These are phyloP conservation scores for Nomada ruficornis DNA, from an alignment of 2,888 invertebrate species.

Conservation along the genomic window DNA sequence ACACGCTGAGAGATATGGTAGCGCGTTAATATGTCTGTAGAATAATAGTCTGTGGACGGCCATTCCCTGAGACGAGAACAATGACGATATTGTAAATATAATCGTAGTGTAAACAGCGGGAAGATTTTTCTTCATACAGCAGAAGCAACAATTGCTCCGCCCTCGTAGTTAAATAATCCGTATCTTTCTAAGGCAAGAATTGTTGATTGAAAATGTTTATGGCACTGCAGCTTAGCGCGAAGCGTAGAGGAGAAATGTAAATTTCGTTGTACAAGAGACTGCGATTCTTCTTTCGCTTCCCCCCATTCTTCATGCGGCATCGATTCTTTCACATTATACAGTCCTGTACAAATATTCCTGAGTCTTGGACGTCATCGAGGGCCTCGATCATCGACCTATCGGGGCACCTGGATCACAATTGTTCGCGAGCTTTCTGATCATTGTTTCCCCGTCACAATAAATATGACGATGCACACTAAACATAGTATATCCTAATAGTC, in stretches of 20 bases:
- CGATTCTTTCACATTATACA: neutral
- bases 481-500: neutral
- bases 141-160: no score
- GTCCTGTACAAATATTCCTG: conserved; percentile 38
- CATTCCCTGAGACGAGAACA: conserved; percentile 49
- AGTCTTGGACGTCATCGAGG: conserved; percentile 33
- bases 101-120: neutral
- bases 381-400: neutral
- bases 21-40: neutral
- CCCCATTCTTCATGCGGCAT: neutral
- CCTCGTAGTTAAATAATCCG: no score
- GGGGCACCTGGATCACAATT: neutral
- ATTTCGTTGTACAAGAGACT: neutral
- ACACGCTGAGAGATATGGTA: conserved; percentile 5
- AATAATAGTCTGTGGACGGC: conserved; percentile 30
- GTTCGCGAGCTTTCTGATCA: no score
- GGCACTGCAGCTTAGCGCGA: conserved; percentile 33
- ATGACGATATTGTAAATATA: conserved; percentile 27
- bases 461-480: neutral
- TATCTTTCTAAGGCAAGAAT: neutral
- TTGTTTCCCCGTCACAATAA: neutral
- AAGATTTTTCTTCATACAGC: neutral
- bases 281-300: neutral
- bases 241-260: neutral
- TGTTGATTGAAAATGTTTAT: conserved; percentile 25